Base-by-base conservation (phyloP, 2,113 vertebrate species). In the Lonchura striata region DNA sequence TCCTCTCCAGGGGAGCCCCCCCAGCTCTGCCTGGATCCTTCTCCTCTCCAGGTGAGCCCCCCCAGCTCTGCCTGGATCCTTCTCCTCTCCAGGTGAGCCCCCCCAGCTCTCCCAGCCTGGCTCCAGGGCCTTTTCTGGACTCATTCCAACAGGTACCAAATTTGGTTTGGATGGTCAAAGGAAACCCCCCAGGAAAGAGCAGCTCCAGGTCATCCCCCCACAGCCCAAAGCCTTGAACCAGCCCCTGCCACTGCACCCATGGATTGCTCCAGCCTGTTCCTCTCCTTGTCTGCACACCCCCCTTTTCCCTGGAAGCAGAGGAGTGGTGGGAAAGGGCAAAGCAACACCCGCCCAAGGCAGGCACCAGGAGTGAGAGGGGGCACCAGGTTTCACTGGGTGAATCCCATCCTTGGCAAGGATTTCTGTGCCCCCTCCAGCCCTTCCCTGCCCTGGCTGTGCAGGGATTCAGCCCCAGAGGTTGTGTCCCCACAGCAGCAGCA, bases 71-170 rank as follows among this genome's bases (percentile, higher is more conserved):
- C 49, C 49, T 64, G 59, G 35, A 49, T 1, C 56, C 56, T 47
- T 70, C n/a, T 8, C 54, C 7, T 39, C 9, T 35, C 56, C 57
- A 56, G 57, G 9, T 54, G 65, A 63, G 5, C 65, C 13, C 3
- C 10, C 47, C 28, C 64, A 61, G 56, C n/a, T 70, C n/a, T 71
- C 9, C 75, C 56, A 79, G 56, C 19, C 84, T 39, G 47, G 56
- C 65, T 63, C 66, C 0, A 0, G 0, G 25, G 17, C 31, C 42
- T 57, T 42, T 10, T 57, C 6, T 44, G 52, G 44, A 10, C 33
- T 72, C 10, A 4, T 27, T 44, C 31, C 68, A 74, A 17, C 37
- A 33, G 76, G 7, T 52, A 18, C 23, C 68, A 65, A 9, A 64
- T 52, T 44, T 56, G 18, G 11, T 80, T 56, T 27, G 49, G 31